Percentiles rank a stretch among this genome's conserved stretches.
These are phyloP conservation scores for Eristalis intricaria DNA, from an alignment of 2,888 invertebrate genomes.

Conservation along the genomic window DNA sequence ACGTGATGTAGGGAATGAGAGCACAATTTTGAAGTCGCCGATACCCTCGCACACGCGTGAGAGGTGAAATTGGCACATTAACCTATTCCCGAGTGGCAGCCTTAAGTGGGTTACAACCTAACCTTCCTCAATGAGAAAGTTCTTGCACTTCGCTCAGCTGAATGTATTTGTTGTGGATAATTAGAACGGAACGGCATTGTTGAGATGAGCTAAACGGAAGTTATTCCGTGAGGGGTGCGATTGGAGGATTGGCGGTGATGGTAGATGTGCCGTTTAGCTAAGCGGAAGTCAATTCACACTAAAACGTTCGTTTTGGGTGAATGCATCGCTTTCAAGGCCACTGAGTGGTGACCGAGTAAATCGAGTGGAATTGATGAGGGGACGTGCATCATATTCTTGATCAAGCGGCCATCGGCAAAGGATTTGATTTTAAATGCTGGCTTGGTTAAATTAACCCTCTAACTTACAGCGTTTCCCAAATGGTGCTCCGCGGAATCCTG, in stretches of 20 bases:
- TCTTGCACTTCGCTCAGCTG: slow-evolving; percentile 11
- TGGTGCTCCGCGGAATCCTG: too few relatives aligned
- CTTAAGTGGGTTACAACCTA: slow-evolving; percentile 43
- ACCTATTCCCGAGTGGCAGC: slow-evolving; percentile 23
- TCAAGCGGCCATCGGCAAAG: background rate
- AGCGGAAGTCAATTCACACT: slow-evolving; percentile 3
- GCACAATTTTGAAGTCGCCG: slow-evolving; percentile 31
- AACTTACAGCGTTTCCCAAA: too few relatives aligned
- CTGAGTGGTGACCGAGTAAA: background rate
- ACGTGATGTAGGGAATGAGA: slow-evolving; percentile 40
- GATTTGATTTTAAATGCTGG: background rate
- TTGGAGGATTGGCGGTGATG: background rate
- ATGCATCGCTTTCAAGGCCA: background rate
- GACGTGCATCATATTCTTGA: background rate
- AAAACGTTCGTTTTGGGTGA: background rate
- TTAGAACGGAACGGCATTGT: slow-evolving; percentile 8
- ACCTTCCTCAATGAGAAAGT: slow-evolving; percentile 56
- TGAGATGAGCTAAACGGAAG: slow-evolving; percentile 18
- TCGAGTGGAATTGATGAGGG: background rate
- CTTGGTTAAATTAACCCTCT: background rate
- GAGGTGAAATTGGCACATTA: slow-evolving; percentile 36
- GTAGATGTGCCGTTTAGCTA: background rate
- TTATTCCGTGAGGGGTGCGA: background rate
- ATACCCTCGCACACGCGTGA: background rate
- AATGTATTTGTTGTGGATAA: slow-evolving; percentile 13